Evolutionary conservation across 2,888 invertebrate genomes (phyloP), one percentile per base, ranked within the genome.

Genomic region (Eilema caniola): DNA sequence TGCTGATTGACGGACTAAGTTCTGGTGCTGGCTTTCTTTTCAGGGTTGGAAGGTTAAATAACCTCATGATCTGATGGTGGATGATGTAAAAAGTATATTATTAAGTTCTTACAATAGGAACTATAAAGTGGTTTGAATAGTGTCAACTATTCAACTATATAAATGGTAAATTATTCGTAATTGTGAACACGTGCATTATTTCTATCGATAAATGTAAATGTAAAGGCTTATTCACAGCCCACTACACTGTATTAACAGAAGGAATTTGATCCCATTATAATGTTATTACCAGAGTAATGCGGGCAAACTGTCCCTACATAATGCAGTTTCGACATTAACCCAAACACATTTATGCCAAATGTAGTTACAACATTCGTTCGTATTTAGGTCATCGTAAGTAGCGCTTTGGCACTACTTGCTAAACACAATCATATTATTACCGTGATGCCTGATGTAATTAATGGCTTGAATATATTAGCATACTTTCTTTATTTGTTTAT

Each of bases 341-440:
- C 14, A 31, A n/a, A 31, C 53, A 63, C 64, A 64, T 59, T 69
- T 64, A 69, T 65, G 65, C 69, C 65, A 66, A 70, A 70, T 28
- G 66, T 62, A 57, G 70, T 70, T 70, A 56, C 70, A 70, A 66
- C 66, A 70, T 66, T 56, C 57, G 57, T 62, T 31, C 47, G 47
- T 61, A 69, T 69, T 65, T 65, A 57, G 66, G 66, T 37, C 66
- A 62, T 56, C 23, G 56, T 41, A 57, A 62, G 33, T 24, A 65
- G 28, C 37, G 12, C 64, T 37, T 53, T 65, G 61, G 65, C 62
- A 70, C 70, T 62, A 16, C 70, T 70, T 70, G 66, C 66, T 24
- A 28, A 61, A 56, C 20, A 37, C 57, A 56, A 62, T 66, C 37
- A 57, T 66, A 70, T 28, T 37, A n/a, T n/a, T 14, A 28, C n/a